These are phyloP conservation scores for Platycercus adscitus DNA, from an alignment of 2,113 vertebrate genomes.

Conservation along the genomic window DNA sequence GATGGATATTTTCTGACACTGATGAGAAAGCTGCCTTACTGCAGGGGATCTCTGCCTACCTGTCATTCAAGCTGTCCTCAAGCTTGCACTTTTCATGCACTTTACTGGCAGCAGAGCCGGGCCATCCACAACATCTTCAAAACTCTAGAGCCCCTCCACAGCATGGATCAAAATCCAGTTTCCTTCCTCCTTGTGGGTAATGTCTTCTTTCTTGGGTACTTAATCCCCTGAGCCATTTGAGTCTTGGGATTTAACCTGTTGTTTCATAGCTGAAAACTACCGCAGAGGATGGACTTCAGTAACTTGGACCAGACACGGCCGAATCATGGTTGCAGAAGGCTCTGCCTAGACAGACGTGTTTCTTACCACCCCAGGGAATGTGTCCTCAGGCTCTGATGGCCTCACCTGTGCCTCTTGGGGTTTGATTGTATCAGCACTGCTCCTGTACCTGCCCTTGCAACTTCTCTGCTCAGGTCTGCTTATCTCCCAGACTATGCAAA, in stretches of 20 bases:
- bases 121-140: neutral
- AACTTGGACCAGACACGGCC: neutral
- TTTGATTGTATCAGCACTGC: neutral
- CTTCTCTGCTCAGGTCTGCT: neutral
- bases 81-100: fast-evolving
- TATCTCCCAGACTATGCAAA: neutral
- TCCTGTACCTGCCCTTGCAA: neutral
- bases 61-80: neutral
- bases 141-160: neutral
- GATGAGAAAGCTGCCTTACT: neutral
- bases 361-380: neutral
- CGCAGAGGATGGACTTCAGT: neutral
- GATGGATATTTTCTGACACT: neutral
- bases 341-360: neutral
- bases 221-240: neutral
- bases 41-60: neutral
- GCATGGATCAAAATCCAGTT: neutral
- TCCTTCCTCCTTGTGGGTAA: neutral
- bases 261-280: neutral
- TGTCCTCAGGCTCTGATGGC: neutral
- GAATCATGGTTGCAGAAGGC: neutral
- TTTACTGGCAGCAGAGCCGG: neutral
- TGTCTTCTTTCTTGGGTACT: neutral
- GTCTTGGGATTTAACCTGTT: fast-evolving
- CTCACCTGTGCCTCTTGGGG: neutral